phyloP scores from a whole-genome alignment of 2,797 vertebrate genomes.

The Coregonus suidteri region DNA sequence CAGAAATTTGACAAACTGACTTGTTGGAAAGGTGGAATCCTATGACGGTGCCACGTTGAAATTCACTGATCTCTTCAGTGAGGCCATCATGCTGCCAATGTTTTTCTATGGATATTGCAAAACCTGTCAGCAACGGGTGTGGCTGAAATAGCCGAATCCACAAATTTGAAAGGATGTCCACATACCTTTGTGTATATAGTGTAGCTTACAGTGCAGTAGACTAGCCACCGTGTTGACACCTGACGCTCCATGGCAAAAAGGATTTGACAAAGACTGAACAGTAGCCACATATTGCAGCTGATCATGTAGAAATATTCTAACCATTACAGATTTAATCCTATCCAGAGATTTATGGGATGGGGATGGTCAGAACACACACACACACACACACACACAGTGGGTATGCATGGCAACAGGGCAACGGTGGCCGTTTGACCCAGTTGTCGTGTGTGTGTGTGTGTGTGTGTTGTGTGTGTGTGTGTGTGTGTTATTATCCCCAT shows the following conservation, averaged over 20 bases:
- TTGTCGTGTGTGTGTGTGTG: not conserved
- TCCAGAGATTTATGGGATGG: not conserved
- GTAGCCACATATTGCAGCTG: not conserved
- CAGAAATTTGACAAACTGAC: too few species aligned
- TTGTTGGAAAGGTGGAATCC: too few species aligned
- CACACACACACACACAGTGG: not conserved
- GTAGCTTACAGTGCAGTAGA: not conserved
- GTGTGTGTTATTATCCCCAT: slow-evolving; percentile 13
- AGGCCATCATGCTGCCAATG: too few species aligned
- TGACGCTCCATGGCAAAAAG: not conserved
- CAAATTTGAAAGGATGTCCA: too few species aligned
- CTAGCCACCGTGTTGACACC: not conserved
- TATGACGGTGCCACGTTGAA: too few species aligned
- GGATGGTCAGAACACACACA: not conserved
- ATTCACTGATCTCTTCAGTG: too few species aligned
- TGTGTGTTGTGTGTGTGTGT: not conserved
- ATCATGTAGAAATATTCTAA: not conserved
- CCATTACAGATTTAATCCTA: not conserved
- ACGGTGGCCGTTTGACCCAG: too few species aligned
- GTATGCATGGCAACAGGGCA: not conserved
- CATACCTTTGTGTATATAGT: too few species aligned
- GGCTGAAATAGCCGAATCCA: too few species aligned
- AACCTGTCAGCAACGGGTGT: too few species aligned
- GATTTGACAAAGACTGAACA: not conserved
- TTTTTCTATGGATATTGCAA: too few species aligned